phyloP scores from a whole-genome alignment of 2,888 invertebrate genomes.

The Rhagonycha lutea region DNA sequence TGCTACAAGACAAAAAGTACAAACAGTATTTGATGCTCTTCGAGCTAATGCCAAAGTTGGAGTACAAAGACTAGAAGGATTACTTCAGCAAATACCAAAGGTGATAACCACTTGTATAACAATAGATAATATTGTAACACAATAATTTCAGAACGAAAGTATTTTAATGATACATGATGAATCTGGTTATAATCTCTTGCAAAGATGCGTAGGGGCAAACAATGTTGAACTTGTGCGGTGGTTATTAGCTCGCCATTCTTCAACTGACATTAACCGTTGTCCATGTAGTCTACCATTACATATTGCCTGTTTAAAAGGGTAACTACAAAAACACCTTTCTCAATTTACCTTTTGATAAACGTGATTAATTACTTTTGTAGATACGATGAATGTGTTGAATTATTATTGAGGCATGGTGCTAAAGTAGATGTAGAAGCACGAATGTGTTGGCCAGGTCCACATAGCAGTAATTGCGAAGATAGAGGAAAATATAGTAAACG shows the following conservation, averaged over 20 bases:
- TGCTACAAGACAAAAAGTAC: slow-evolving; percentile 64
- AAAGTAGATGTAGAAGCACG: slow-evolving; percentile 72
- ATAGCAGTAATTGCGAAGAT: slow-evolving; percentile 72
- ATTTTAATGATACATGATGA: slow-evolving; percentile 69
- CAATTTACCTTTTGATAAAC: neutral
- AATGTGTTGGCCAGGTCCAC: slow-evolving; percentile 77
- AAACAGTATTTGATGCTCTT: slow-evolving; percentile 68
- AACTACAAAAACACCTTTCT: slow-evolving; percentile 32
- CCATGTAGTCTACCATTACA: slow-evolving; percentile 77
- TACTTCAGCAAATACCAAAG: slow-evolving; percentile 69
- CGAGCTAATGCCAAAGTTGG: slow-evolving; percentile 70
- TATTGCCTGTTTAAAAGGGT: slow-evolving; percentile 73
- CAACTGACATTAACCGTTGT: slow-evolving; percentile 68
- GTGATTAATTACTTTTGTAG: slow-evolving; percentile 45
- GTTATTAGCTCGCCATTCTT: slow-evolving; percentile 65
- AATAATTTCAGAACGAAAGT: slow-evolving; percentile 63
- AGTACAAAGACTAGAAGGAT: slow-evolving; percentile 66
- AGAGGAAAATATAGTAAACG: slow-evolving; percentile 65
- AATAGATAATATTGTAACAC: neutral
- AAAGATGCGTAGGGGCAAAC: slow-evolving; percentile 73
- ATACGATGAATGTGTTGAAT: slow-evolving; percentile 70
- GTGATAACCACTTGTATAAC: slow-evolving; percentile 47
- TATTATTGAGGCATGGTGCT: slow-evolving; percentile 70
- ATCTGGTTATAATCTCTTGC: slow-evolving; percentile 71
- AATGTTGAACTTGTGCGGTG: slow-evolving; percentile 72